phyloP scores from a whole-genome alignment of 2,113 vertebrate species.

The Crocuta crocuta region DNA sequence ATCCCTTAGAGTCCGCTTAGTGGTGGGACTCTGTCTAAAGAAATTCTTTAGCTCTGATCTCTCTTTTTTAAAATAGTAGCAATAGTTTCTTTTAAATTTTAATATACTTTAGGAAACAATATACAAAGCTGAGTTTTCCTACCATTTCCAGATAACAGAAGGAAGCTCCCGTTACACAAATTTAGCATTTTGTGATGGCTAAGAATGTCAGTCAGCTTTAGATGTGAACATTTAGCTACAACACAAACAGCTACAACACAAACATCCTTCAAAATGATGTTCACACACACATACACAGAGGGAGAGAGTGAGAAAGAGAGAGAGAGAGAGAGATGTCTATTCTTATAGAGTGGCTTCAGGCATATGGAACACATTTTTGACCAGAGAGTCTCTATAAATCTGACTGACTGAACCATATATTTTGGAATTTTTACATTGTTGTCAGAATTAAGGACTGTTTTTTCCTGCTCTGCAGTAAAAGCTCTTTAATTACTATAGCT shows the following conservation, averaged over 20 bases:
- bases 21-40: not conserved
- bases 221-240: constrained; percentile 91
- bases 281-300: not conserved
- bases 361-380: not conserved
- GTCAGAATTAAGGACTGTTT: not conserved
- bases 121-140: constrained; percentile 95
- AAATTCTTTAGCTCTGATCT: not conserved
- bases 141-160: constrained; percentile 90
- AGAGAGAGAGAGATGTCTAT: not conserved
- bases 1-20: not conserved
- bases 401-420: not conserved
- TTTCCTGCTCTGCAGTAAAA: not conserved
- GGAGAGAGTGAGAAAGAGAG: no score
- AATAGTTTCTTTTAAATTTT: constrained; percentile 94
- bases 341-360: not conserved
- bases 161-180: constrained; percentile 91
- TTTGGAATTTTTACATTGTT: not conserved
- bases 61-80: constrained; percentile 86
- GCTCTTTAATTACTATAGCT: not conserved
- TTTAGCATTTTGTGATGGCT: constrained; percentile 91
- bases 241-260: constrained; percentile 91
- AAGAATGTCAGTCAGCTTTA: constrained; percentile 93
- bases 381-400: not conserved
- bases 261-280: constrained; percentile 89
- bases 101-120: constrained; percentile 98